phyloP scores from a whole-genome alignment of 1,140 invertebrate species.

The Papilio machaon region DNA sequence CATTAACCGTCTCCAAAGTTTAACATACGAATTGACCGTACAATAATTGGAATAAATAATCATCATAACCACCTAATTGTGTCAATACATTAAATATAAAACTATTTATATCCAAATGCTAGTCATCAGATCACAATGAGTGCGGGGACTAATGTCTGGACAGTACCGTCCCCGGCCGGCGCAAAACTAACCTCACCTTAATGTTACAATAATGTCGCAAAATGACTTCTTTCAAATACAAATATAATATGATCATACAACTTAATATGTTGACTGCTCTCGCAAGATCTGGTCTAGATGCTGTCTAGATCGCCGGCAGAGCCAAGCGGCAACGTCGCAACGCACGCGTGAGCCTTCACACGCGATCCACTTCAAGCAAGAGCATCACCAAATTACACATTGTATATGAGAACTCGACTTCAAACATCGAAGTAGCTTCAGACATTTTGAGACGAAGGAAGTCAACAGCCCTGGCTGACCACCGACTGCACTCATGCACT shows the following conservation, averaged over 20 bases:
- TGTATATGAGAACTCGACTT: too few relatives aligned
- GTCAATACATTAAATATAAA: slow-evolving; percentile 28
- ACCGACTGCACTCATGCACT: too few relatives aligned
- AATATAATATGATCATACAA: neutral
- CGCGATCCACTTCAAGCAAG: too few relatives aligned
- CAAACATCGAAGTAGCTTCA: too few relatives aligned
- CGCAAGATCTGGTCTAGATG: too few relatives aligned
- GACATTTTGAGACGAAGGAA: too few relatives aligned
- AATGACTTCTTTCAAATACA: neutral
- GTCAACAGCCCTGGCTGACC: neutral
- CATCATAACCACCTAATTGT: slow-evolving; percentile 29
- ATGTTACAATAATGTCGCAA: neutral
- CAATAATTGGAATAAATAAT: slow-evolving; percentile 31
- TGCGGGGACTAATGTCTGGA: neutral
- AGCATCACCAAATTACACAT: too few relatives aligned
- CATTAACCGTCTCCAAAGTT: slow-evolving; percentile 30
- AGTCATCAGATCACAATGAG: slow-evolving; percentile 33
- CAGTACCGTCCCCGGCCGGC: neutral
- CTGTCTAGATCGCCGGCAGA: too few relatives aligned
- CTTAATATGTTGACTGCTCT: neutral
- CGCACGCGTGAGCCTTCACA: too few relatives aligned
- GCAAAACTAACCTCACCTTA: neutral
- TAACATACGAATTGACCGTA: slow-evolving; percentile 2
- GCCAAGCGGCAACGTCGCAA: too few relatives aligned
- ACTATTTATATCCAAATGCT: slow-evolving; percentile 27